Percentiles rank a stretch among this genome's conserved stretches.
These are phyloP conservation scores for Drosophila ohnishii DNA, from an alignment of 1,140 invertebrate species.

Conservation along the genomic window DNA sequence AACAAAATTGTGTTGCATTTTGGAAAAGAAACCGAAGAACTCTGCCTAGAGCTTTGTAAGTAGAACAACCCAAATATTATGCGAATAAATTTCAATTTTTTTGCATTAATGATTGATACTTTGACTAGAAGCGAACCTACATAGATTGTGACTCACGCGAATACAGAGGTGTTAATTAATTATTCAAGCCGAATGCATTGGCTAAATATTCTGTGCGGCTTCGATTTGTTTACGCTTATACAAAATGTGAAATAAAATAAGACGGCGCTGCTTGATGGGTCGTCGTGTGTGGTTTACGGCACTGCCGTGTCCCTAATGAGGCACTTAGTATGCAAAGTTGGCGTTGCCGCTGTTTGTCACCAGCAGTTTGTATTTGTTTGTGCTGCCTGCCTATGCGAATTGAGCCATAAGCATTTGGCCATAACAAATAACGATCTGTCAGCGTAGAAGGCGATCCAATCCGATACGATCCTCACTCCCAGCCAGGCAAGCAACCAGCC, in stretches of 20 bases:
- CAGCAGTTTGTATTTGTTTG: slow-evolving; percentile 35
- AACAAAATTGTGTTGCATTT: slow-evolving; percentile 8
- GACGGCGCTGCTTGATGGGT: slow-evolving; percentile 53
- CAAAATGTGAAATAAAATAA: slow-evolving; percentile 28
- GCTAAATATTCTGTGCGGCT: slow-evolving; percentile 48
- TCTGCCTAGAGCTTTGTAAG: background rate
- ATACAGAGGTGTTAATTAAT: slow-evolving; percentile 41
- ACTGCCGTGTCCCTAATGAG: slow-evolving; percentile 69
- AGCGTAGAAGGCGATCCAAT: slow-evolving; percentile 46
- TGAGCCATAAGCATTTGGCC: slow-evolving; percentile 63
- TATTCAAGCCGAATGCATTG: slow-evolving; percentile 68
- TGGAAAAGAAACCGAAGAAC: background rate
- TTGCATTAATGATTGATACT: background rate
- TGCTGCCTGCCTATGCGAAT: slow-evolving; percentile 41
- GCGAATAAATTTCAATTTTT: background rate
- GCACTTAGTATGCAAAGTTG: slow-evolving; percentile 75
- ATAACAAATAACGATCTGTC: slow-evolving; percentile 63
- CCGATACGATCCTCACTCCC: slow-evolving; percentile 6
- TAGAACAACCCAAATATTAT: slow-evolving; percentile 10
- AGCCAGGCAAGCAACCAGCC: slow-evolving; percentile 7
- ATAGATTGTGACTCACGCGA: slow-evolving; percentile 46
- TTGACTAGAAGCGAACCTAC: background rate
- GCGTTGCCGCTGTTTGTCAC: slow-evolving; percentile 50
- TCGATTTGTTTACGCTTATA: slow-evolving; percentile 55
- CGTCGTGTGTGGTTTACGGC: slow-evolving; percentile 71